Evolutionary conservation across 2,113 vertebrate species (phyloP).

Genomic region (Elephantulus edwardii): DNA sequence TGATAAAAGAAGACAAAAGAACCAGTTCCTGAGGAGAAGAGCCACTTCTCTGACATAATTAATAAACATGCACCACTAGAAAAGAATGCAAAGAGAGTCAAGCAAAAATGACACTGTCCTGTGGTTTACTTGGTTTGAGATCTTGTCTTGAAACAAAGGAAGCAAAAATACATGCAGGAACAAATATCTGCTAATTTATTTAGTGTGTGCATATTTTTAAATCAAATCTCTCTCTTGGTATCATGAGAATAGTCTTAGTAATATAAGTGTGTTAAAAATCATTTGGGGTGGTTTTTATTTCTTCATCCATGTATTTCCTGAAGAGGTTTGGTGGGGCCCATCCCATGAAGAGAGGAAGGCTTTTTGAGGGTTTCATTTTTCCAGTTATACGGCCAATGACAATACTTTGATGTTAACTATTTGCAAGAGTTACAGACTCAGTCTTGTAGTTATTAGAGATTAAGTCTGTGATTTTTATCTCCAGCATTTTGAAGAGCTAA

Average conservation of each 20-base stretch:
- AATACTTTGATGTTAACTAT: neutral
- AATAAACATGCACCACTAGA: neutral
- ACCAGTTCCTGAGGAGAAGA: neutral
- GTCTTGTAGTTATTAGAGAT: slow-evolving; percentile 3
- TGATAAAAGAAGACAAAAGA: neutral
- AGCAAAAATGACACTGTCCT: neutral
- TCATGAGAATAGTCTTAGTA: neutral
- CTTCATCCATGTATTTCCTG: neutral
- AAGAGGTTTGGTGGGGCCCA: neutral
- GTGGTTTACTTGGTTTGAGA: neutral
- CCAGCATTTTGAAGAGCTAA: slow-evolving; percentile 45
- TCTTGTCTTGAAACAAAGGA: neutral
- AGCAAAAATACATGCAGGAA: neutral
- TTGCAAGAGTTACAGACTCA: neutral
- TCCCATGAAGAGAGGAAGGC: neutral
- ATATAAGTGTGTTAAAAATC: neutral
- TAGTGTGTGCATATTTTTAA: neutral
- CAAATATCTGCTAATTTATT: neutral
- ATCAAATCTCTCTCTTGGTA: neutral
- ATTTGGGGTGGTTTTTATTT: neutral
- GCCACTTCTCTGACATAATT: neutral
- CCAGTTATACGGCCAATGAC: neutral
- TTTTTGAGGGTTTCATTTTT: slow-evolving; percentile 25
- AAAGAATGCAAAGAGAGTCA: neutral
- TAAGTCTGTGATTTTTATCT: slow-evolving; percentile 45